Base-by-base conservation (phyloP, 2,797 vertebrate genomes). In the Cirrhinus molitorella region DNA sequence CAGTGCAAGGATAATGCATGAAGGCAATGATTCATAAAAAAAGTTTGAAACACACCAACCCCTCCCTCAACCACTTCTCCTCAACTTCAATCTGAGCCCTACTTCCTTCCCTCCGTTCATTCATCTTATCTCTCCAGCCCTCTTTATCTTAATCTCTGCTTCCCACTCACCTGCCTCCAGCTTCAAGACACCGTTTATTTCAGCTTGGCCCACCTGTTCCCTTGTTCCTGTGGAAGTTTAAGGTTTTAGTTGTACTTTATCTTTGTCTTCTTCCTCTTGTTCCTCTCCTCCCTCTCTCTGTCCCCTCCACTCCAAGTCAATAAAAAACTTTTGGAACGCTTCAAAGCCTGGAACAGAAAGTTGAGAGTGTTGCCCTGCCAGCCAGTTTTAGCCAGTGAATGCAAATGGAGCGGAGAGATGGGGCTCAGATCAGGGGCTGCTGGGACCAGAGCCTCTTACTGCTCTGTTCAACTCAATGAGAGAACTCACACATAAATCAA, bases 321-420 rank as follows among this genome's bases (percentile, higher is more conserved):
- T 23, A 80, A 68, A 91, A 92, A 93, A 90, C 86, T 90, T 91
- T 90, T 91, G 83, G 85, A 92, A 89, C 75, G 84, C 25, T 89
- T 93, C 91, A 94, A 94, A 94, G 92, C 85, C 84, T 87, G 90
- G 89, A 91, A 91, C 92, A 91, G 86, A 92, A 94, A 94, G 92
- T 88, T 77, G 93, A 92, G 92, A 89, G 90, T 92, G 89, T 92
- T 91, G 91, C 92, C 92, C 90, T 92, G 92, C 92, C 93, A 93
- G 91, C 81, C 88, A 81, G 68, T 59, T 66, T 75, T 91, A 53
- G 91, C 86, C 91, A 91, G 91, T 94, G 95, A 94, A 95, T 95
- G 93, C 94, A 94, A 96, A 96, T 94, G 92, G 94, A 79, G 83
- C 66, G 49, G 89, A 86, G 89, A 81, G 91, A 92, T 92, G 94